These are phyloP conservation scores for Bhutanitis thaidina DNA, from an alignment of 2,888 invertebrate species.

Conservation along the genomic window DNA sequence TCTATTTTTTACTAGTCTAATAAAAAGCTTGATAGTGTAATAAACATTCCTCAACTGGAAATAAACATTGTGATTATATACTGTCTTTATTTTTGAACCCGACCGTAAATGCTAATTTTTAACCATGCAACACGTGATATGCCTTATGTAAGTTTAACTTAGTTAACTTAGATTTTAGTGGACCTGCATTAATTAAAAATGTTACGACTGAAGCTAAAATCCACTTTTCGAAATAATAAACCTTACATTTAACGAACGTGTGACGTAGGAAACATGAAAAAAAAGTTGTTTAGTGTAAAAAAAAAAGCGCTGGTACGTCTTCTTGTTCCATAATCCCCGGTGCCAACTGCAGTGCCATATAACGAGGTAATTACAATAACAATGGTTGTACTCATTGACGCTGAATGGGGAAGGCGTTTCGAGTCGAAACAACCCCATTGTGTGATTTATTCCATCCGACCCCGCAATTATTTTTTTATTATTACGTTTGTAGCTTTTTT, in stretches of 20 bases:
- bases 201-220: too few relatives aligned
- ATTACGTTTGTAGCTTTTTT: constrained; percentile 27
- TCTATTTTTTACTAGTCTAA: too few relatives aligned
- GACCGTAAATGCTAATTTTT: too few relatives aligned
- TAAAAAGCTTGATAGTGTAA: too few relatives aligned
- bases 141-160: too few relatives aligned
- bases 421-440: constrained; percentile 43
- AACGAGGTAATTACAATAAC: constrained; percentile 65
- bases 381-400: constrained; percentile 37
- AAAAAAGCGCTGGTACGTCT: background rate
- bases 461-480: constrained; percentile 39
- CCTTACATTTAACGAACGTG: background rate
- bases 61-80: too few relatives aligned
- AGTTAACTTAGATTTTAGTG: too few relatives aligned
- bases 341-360: constrained; percentile 22
- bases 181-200: too few relatives aligned
- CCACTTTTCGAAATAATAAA: too few relatives aligned
- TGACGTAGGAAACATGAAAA: background rate
- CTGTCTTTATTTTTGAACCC: too few relatives aligned
- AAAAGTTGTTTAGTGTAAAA: background rate
- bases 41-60: too few relatives aligned
- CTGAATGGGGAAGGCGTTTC: constrained; percentile 26
- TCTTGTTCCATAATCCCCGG: background rate
- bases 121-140: too few relatives aligned
- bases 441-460: constrained; percentile 47